These are phyloP conservation scores for Oncorhynchus nerka DNA, from an alignment of 2,113 vertebrate species.

Conservation along the genomic window DNA sequence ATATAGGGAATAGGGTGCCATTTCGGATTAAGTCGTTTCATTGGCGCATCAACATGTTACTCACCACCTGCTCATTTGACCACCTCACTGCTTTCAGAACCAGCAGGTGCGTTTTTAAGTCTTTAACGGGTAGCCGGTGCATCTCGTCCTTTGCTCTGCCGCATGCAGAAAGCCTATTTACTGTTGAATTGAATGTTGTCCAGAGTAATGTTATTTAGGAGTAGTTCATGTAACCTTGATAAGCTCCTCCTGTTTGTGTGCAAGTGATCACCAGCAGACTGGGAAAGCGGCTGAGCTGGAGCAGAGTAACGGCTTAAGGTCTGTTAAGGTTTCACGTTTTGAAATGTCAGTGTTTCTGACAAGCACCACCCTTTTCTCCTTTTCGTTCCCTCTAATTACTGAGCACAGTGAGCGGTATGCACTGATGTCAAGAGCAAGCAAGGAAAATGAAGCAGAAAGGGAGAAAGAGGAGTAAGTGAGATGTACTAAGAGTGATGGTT, in stretches of 20 bases:
- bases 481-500: not conserved
- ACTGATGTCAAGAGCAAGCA: constrained; percentile 11
- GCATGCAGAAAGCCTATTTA: not conserved
- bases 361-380: constrained; percentile 41
- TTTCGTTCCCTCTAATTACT: constrained; percentile 49
- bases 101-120: constrained; percentile 61
- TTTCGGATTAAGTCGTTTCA: not conserved
- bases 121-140: constrained; percentile 35
- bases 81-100: constrained; percentile 35
- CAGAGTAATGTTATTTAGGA: not conserved
- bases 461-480: not conserved
- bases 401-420: constrained; percentile 32
- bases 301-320: constrained; percentile 19
- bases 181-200: not conserved
- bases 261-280: not conserved
- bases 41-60: constrained; percentile 49
- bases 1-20: no score
- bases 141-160: constrained; percentile 31
- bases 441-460: constrained; percentile 17
- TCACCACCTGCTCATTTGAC: constrained; percentile 72
- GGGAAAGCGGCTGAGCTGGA: constrained; percentile 26
- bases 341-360: constrained; percentile 56
- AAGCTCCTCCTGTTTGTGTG: not conserved
- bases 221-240: constrained; percentile 8
- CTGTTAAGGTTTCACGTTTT: constrained; percentile 41